Conservation (phyloP, 2,888 invertebrate genomes). For the Eustalomyia histrio region DNA sequence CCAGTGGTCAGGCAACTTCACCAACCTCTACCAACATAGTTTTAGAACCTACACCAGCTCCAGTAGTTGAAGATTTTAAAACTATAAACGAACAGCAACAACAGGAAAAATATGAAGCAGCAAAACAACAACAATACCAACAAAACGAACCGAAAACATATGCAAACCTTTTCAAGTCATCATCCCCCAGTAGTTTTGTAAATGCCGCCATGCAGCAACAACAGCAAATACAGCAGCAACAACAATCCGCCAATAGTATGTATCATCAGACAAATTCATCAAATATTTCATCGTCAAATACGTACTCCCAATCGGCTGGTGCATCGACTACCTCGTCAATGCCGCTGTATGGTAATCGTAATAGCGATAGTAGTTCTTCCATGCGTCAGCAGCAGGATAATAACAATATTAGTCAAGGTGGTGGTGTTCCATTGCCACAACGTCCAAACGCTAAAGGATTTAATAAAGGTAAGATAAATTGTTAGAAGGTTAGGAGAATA, state of each 20-base stretch:
- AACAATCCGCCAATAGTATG: constrained; percentile 66
- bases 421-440: constrained; percentile 75
- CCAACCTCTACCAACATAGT: constrained; percentile 10
- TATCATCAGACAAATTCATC: constrained; percentile 60
- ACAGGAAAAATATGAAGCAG: constrained; percentile 78
- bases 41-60: constrained; percentile 68
- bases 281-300: constrained; percentile 73
- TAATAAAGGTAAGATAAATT: constrained; percentile 72
- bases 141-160: constrained; percentile 91
- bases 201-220: constrained; percentile 77
- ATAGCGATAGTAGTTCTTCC: constrained; percentile 67
- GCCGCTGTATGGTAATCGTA: constrained; percentile 68
- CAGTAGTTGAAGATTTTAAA: constrained; percentile 73
- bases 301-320: constrained; percentile 63
- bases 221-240: constrained; percentile 77
- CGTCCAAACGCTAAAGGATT: constrained; percentile 75
- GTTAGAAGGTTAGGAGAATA: too few relatives aligned
- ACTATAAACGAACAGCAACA: constrained; percentile 76
- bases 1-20: constrained; percentile 66
- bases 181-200: constrained; percentile 77
- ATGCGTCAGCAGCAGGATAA: constrained; percentile 73
- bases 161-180: constrained; percentile 89
- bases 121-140: constrained; percentile 76
- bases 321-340: constrained; percentile 69
- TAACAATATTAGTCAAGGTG: constrained; percentile 68